Conservation (phyloP, 2,888 invertebrate genomes). For the Sinelater perroti region DNA sequence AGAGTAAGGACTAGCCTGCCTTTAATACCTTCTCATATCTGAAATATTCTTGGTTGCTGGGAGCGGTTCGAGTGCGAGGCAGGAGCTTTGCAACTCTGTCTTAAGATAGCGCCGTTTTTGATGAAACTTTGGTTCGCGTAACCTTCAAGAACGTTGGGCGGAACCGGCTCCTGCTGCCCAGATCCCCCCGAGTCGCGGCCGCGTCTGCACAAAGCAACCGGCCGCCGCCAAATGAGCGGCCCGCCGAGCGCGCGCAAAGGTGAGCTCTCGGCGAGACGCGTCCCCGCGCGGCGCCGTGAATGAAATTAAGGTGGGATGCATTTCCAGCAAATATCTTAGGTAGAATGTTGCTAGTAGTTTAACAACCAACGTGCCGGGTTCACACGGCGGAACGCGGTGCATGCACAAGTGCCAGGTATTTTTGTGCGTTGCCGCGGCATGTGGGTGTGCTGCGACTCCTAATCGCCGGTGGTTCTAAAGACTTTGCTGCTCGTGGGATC, state of each 20-base stretch:
- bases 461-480: slow-evolving; percentile 21
- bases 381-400: slow-evolving; percentile 9
- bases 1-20: no score
- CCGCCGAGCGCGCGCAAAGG: slow-evolving; percentile 9
- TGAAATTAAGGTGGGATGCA: slow-evolving; percentile 27
- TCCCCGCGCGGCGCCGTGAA: slow-evolving; percentile 19
- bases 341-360: slow-evolving; percentile 33
- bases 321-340: slow-evolving; percentile 24
- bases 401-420: slow-evolving; percentile 24
- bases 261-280: slow-evolving; percentile 3
- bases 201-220: no score
- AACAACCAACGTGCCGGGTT: slow-evolving; percentile 26
- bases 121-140: no score
- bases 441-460: slow-evolving; percentile 24
- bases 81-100: no score
- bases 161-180: no score
- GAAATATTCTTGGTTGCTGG: no score
- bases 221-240: slow-evolving; percentile 1
- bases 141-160: no score
- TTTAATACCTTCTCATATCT: no score
- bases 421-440: slow-evolving; percentile 14
- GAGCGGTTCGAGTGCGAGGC: no score
- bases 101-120: no score
- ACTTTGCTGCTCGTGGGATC: no score
- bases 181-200: no score